phyloP scores from a whole-genome alignment of 2,113 vertebrate genomes.

The Paralichthys olivaceus region DNA sequence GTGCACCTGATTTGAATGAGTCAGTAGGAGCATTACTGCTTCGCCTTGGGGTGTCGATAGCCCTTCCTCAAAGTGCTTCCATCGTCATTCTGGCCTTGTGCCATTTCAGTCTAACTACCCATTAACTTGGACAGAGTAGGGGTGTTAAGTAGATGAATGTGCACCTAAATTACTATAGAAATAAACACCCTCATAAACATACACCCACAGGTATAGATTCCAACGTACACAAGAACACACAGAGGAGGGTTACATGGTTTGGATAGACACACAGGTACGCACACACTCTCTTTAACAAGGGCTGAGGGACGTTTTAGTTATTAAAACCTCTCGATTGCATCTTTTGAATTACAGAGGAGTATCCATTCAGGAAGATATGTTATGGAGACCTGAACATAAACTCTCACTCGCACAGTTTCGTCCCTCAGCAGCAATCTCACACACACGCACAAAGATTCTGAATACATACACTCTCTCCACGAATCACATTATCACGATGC shows the following conservation, averaged over 20 bases:
- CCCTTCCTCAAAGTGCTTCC: constrained; percentile 66
- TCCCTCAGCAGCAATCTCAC: neutral
- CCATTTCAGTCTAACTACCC: constrained; percentile 73
- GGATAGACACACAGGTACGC: constrained; percentile 26
- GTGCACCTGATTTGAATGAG: constrained; percentile 56
- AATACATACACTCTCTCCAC: constrained; percentile 25
- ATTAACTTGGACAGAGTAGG: constrained; percentile 71
- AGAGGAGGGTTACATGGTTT: constrained; percentile 4
- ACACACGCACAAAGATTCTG: constrained; percentile 16
- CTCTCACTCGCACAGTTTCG: neutral
- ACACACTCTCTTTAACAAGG: constrained; percentile 41
- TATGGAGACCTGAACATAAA: constrained; percentile 22
- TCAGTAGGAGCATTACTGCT: constrained; percentile 64
- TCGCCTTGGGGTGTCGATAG: constrained; percentile 69
- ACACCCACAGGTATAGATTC: constrained; percentile 68
- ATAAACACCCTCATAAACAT: constrained; percentile 75
- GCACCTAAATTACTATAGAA: constrained; percentile 65
- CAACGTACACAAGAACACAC: constrained; percentile 26
- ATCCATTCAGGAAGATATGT: constrained; percentile 31
- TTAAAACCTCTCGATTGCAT: constrained; percentile 62
- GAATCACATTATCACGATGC: constrained; percentile 34
- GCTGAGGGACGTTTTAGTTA: constrained; percentile 57
- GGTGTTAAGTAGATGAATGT: constrained; percentile 73
- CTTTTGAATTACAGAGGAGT: constrained; percentile 38
- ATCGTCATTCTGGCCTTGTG: constrained; percentile 67